Evolutionary conservation across 2,113 vertebrate genomes (phyloP), one percentile per base, ranked within the genome.

Genomic region (Aix galericulata): DNA sequence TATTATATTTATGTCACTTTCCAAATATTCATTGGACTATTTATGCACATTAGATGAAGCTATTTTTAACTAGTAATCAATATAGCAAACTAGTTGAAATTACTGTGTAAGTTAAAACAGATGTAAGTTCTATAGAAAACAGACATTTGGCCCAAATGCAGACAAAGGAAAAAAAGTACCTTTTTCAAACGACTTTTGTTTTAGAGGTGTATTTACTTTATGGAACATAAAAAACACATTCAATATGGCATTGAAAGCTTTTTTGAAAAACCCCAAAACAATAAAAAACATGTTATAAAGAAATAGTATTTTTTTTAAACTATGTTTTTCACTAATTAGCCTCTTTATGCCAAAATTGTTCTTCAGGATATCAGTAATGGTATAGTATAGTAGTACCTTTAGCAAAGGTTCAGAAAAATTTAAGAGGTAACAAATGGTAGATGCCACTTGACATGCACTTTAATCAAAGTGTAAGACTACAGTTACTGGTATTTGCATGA

Each of bases 91-190:
- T 67, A 95, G 85, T 88, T 92, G 86, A 93, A 96, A 94, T 92
- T 60, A 93, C 75, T 96, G 94, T 26, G 8, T 94, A 96, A 95
- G 87, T 93, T 95, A 94, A 97, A 97, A 97, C 66, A 97, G 90
- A 96, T 82, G 50, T 29, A 76, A 25, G 29, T 89, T 94, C 97
- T 96, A 97, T 79, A 96, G 87, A 97, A 97, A 98, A 93, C 96
- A 98, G 96, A 97, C 58, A 32, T 76, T 68, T 94, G 96, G 92
- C 84, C 79, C 82, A 77, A 83, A 88, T 20, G 46, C 55, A 95
- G 59, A 81, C 16, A 82, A 74, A 40, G 11, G 6, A 67, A 77
- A 74, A 96, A 58, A 50, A 59, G 32, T 4, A 34, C 32, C 69
- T 93, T 62, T 89, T 94, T 95, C 94, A 94, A 93, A 77, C 22